A percentile compares a stretch with the other conserved stretches of the same genome.
These are phyloP conservation scores for Mythimna ferrago DNA, from an alignment of 2,888 invertebrate species.

Conservation along the genomic window DNA sequence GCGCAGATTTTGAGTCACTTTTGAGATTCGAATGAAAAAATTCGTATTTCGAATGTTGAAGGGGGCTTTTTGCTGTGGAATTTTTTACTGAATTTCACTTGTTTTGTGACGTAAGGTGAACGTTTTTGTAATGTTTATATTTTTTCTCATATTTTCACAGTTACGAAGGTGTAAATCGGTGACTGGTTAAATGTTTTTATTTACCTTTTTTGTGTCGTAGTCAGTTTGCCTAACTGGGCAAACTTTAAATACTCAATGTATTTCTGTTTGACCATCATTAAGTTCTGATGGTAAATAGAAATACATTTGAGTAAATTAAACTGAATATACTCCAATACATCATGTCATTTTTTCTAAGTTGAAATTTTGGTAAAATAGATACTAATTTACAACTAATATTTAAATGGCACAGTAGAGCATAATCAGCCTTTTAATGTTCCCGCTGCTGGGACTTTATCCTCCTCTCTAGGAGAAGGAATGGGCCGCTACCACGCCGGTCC, in stretches of 20 bases:
- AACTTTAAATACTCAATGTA: neutral
- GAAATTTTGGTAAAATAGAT: neutral
- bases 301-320: neutral
- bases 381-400: neutral
- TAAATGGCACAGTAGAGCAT: too few species aligned
- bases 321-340: neutral
- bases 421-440: too few species aligned
- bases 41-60: conserved; percentile 70
- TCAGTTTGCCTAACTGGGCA: neutral
- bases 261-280: too few species aligned
- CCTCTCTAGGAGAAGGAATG: too few species aligned
- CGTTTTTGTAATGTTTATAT: conserved; percentile 83
- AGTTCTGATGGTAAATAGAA: neutral
- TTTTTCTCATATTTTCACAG: conserved; percentile 63
- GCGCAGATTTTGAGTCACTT: conserved; percentile 85
- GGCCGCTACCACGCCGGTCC: too few species aligned
- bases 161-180: conserved; percentile 60
- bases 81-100: conserved; percentile 88
- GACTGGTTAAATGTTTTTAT: conserved; percentile 60
- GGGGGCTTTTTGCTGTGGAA: conserved; percentile 83
- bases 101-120: conserved; percentile 74
- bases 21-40: conserved; percentile 78
- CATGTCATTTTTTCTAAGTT: neutral
- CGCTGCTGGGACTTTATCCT: too few species aligned
- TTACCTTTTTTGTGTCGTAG: conserved; percentile 31